phyloP scores from a whole-genome alignment of 2,113 vertebrate genomes.

The Terrapene triunguis region DNA sequence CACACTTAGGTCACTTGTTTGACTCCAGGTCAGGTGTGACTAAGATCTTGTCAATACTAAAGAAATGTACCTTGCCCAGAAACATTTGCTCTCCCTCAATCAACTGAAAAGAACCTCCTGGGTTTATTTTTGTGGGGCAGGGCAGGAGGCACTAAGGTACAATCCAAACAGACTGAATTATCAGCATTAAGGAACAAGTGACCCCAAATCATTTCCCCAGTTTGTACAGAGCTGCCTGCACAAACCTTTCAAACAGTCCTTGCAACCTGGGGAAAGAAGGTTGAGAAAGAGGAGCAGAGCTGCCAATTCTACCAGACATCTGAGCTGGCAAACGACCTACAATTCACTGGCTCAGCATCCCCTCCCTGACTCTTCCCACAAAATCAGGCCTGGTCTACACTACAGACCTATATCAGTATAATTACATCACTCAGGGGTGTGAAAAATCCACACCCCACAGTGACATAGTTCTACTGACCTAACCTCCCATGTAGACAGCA shows the following conservation, averaged over 20 bases:
- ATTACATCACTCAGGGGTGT: not conserved
- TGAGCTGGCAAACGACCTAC: not conserved
- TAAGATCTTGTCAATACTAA: not conserved
- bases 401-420: not conserved
- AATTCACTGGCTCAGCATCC: not conserved
- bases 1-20: not conserved
- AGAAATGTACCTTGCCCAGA: conserved; percentile 9
- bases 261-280: not conserved
- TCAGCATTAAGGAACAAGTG: not conserved
- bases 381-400: not conserved
- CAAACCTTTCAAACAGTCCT: not conserved
- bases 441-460: not conserved
- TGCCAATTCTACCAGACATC: not conserved
- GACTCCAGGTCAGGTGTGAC: not conserved
- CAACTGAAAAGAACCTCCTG: not conserved
- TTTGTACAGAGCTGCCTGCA: not conserved
- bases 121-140: not conserved
- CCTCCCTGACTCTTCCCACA: not conserved
- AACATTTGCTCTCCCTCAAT: not conserved
- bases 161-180: not conserved
- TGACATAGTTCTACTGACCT: not conserved
- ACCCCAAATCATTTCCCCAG: not conserved
- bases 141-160: not conserved
- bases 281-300: not conserved
- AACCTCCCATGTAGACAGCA: too few relatives aligned